Percentiles rank a stretch among this genome's conserved stretches.
Evolutionary conservation across 1,140 invertebrate species (phyloP).

Genomic region (Battus philenor): DNA sequence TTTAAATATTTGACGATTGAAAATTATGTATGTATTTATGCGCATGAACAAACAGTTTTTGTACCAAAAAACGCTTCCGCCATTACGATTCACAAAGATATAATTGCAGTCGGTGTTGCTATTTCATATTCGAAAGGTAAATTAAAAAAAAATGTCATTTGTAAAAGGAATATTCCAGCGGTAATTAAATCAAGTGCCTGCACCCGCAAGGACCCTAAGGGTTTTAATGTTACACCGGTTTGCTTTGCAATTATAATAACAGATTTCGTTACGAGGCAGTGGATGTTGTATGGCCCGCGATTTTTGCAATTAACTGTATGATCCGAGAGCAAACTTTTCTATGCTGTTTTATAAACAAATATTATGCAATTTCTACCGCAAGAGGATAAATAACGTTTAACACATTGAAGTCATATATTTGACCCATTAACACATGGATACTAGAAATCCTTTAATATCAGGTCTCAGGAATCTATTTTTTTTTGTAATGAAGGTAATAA

Average conservation of each 20-base stretch:
- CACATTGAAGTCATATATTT: too few relatives aligned
- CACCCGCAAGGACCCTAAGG: slow-evolving; percentile 4
- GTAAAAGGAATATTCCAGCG: slow-evolving; percentile 7
- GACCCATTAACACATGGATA: too few relatives aligned
- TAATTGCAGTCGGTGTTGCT: slow-evolving; percentile 2
- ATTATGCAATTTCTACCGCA: too few relatives aligned
- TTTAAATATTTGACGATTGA: too few relatives aligned
- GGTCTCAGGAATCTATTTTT: too few relatives aligned
- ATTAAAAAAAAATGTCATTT: slow-evolving; percentile 2
- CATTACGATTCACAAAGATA: not conserved
- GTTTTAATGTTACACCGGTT: not conserved
- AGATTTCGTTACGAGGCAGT: slow-evolving; percentile 5
- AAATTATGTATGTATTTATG: not conserved
- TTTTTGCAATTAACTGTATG: not conserved
- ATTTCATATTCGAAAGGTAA: slow-evolving; percentile 3
- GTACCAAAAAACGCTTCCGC: not conserved
- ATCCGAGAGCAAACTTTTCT: not conserved
- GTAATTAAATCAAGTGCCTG: slow-evolving; percentile 15
- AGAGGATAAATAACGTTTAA: too few relatives aligned
- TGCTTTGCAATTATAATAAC: slow-evolving; percentile 15
- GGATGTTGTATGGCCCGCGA: not conserved
- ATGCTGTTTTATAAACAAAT: not conserved
- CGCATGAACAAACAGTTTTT: not conserved
- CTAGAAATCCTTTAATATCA: too few relatives aligned
- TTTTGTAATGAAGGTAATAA: too few relatives aligned